Evolutionary conservation across 2,888 invertebrate genomes (phyloP), one percentile per base, ranked within the genome.

Genomic region (Tuta absoluta): DNA sequence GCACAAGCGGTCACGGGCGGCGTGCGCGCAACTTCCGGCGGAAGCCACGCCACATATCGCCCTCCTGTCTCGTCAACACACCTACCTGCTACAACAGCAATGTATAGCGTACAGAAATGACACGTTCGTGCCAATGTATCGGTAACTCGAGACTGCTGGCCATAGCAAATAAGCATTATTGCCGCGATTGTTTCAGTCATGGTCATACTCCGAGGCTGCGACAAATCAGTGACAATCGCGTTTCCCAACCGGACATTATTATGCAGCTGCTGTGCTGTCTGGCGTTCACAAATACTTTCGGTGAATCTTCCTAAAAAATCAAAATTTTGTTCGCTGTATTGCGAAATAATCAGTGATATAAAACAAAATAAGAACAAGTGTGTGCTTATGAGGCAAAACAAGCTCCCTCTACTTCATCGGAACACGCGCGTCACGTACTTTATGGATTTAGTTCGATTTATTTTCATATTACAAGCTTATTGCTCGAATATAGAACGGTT

Each of bases 21-120:
- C 89, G 87, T 90, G 86, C 79, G 81, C 80, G 84, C 86, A 78
- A 85, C 88, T 85, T 91, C 90, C 91, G 89, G 75, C 90, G 91
- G 91, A 91, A 85, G 78, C 86, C 85, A 85, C 84, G 86, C 84
- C 81, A 76, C 78, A 80, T 79, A 75, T 74, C 77, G 75, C 75
- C 70, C 68, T 68, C 66, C 62, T 70, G 70, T 76, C 71, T 74
- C 71, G 68, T 67, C 70, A 67, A 75, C 56, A 78, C 73, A 76
- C 76, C 41, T 73, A 76, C 71, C 69, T 75, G 71, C 72, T 64
- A 24, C 63, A 69, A 67, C 48, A n/a, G 59, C 59, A 59, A 12
- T 41, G 59, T 38, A 59, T 14, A 53, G 23, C 10, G 33, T 8
- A 23, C 21, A 53, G 23, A 38, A 69, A 65, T 70, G 66, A 66